A percentile compares a stretch with the other conserved stretches of the same genome.
Conservation (phyloP, 2,888 invertebrate species). For the Erebia epiphron region DNA sequence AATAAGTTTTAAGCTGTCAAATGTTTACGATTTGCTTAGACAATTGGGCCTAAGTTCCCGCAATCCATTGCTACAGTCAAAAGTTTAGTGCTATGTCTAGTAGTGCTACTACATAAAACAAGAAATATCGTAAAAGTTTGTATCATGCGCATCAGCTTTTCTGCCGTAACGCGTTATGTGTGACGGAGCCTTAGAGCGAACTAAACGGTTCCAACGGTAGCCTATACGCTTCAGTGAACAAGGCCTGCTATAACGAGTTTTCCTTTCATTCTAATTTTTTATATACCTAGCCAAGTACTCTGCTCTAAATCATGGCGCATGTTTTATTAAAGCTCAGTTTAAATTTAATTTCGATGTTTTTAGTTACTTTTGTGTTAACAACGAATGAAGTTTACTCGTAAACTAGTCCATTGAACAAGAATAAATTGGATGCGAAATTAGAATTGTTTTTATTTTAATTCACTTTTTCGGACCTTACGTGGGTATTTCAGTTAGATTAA, state of each 20-base stretch:
- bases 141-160: background rate
- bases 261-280: conserved; percentile 33
- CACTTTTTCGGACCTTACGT: background rate
- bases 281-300: conserved; percentile 6
- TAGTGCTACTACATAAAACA: too few relatives aligned
- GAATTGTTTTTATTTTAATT: conserved; percentile 3
- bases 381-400: conserved; percentile 7
- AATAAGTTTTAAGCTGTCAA: too few relatives aligned
- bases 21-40: too few relatives aligned
- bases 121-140: too few relatives aligned
- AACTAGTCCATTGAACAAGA: conserved; percentile 5
- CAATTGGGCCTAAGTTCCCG: too few relatives aligned
- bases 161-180: background rate
- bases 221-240: conserved; percentile 35
- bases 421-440: conserved; percentile 7
- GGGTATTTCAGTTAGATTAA: background rate
- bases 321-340: conserved; percentile 15
- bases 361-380: background rate
- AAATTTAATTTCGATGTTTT: conserved; percentile 14
- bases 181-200: conserved; percentile 27
- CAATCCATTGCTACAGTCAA: too few relatives aligned
- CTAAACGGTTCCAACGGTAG: conserved; percentile 37
- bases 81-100: too few relatives aligned
- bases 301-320: conserved; percentile 26
- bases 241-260: conserved; percentile 37